Conservation (phyloP, 2,888 invertebrate species). For the Sesia bembeciformis region DNA sequence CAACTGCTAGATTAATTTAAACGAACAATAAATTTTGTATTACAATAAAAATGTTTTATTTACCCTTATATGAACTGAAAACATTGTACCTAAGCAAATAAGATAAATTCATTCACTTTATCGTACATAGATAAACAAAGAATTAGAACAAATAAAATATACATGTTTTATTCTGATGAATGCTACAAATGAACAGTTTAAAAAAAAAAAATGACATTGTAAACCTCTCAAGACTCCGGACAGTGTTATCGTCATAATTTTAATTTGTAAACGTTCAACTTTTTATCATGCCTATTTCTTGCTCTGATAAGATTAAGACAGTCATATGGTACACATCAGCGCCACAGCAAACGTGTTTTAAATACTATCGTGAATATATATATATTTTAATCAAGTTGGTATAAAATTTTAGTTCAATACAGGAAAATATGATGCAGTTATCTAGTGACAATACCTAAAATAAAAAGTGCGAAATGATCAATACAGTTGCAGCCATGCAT, state of each 20-base stretch:
- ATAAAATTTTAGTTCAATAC: not conserved
- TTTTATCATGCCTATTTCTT: conserved; percentile 57
- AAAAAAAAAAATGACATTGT: not conserved
- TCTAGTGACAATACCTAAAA: not conserved
- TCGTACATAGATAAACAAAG: too few relatives aligned
- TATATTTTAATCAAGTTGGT: not conserved
- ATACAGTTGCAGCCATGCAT: conserved; percentile 44
- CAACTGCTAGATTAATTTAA: too few relatives aligned
- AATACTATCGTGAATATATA: not conserved
- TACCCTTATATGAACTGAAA: too few relatives aligned
- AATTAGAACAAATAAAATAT: too few relatives aligned
- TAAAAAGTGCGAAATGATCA: conserved; percentile 30
- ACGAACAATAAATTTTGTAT: too few relatives aligned
- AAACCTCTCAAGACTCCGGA: not conserved
- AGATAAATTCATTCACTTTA: too few relatives aligned
- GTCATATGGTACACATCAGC: conserved; percentile 53
- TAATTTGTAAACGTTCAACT: conserved; percentile 56
- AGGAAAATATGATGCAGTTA: conserved; percentile 8
- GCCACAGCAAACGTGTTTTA: conserved; percentile 12
- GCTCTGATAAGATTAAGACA: conserved; percentile 56
- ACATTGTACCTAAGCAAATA: too few relatives aligned
- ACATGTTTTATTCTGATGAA: too few relatives aligned
- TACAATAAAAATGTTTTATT: too few relatives aligned
- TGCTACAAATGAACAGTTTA: too few relatives aligned
- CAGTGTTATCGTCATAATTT: conserved; percentile 40